phyloP scores from a whole-genome alignment of 1,140 invertebrate genomes.

The Ceratina calcarata region DNA sequence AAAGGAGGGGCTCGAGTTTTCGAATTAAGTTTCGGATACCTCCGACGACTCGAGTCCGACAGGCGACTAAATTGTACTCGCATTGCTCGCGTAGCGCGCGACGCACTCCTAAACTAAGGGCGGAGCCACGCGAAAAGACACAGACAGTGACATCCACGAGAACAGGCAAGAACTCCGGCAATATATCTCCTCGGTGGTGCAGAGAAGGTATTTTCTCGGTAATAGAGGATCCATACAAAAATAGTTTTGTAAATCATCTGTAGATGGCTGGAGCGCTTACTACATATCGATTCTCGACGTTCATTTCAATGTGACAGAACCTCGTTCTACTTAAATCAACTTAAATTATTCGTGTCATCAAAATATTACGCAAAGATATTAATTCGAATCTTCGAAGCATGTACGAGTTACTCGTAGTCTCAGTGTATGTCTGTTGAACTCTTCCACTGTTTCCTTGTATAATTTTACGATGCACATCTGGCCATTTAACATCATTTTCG shows the following conservation, averaged over 20 bases:
- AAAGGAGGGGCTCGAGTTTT: neutral
- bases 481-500: conserved; percentile 14
- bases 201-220: neutral
- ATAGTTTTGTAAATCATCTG: no score
- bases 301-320: conserved; percentile 25
- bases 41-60: conserved; percentile 9
- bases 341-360: neutral
- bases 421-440: accelerated
- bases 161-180: neutral
- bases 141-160: conserved; percentile 9
- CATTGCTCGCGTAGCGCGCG: conserved; percentile 8
- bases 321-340: no score
- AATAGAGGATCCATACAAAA: neutral
- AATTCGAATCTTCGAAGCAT: neutral
- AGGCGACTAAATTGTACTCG: conserved; percentile 18
- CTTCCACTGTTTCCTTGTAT: neutral
- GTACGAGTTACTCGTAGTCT: neutral
- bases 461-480: neutral
- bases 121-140: conserved; percentile 14
- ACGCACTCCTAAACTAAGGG: conserved; percentile 8
- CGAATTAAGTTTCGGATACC: neutral
- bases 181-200: no score
- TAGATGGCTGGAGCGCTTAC: neutral
- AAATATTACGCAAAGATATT: no score
- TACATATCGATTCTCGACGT: conserved; percentile 41